phyloP scores from a whole-genome alignment of 2,113 vertebrate species.

The Chaetodon auriga region DNA sequence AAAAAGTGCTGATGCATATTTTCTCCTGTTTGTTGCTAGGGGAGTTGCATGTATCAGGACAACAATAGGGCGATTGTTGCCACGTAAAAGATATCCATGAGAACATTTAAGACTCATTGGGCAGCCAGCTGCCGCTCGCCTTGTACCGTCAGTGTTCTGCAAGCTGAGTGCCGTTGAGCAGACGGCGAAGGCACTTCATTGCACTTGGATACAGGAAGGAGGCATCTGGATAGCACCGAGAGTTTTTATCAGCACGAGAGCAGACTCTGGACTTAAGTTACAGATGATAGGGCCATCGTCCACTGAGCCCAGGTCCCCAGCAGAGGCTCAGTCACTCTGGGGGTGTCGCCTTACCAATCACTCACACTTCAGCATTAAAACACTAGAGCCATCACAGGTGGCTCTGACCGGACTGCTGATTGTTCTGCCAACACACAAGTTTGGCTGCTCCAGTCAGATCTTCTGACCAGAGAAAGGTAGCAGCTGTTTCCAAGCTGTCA shows the following conservation, averaged over 20 bases:
- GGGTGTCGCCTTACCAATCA: slow-evolving; percentile 53
- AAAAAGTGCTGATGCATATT: slow-evolving; percentile 70
- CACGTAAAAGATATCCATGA: slow-evolving; percentile 77
- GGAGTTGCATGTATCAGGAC: slow-evolving; percentile 38
- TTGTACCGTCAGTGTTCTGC: slow-evolving; percentile 10
- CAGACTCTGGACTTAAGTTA: slow-evolving; percentile 49
- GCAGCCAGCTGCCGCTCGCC: slow-evolving; percentile 59
- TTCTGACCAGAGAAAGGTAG: slow-evolving; percentile 9
- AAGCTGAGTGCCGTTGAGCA: slow-evolving; percentile 31
- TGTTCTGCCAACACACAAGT: neutral
- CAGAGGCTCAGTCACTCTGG: slow-evolving; percentile 10
- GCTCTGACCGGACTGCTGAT: slow-evolving; percentile 10
- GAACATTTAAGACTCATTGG: slow-evolving; percentile 50
- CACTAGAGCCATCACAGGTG: neutral
- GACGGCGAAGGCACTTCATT: slow-evolving; percentile 36
- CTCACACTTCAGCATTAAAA: slow-evolving; percentile 11
- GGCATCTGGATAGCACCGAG: slow-evolving; percentile 62
- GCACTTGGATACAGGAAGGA: neutral
- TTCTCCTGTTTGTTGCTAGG: slow-evolving; percentile 65
- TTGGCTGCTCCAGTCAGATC: neutral
- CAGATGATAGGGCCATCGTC: slow-evolving; percentile 1
- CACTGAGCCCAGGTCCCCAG: slow-evolving; percentile 19
- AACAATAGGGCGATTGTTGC: slow-evolving; percentile 74
- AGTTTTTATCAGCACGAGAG: slow-evolving; percentile 33
- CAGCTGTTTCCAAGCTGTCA: neutral